A percentile compares a stretch with the other conserved stretches of the same genome.
These are phyloP conservation scores for Drosophila mimica DNA, from an alignment of 2,888 invertebrate species.

Conservation along the genomic window DNA sequence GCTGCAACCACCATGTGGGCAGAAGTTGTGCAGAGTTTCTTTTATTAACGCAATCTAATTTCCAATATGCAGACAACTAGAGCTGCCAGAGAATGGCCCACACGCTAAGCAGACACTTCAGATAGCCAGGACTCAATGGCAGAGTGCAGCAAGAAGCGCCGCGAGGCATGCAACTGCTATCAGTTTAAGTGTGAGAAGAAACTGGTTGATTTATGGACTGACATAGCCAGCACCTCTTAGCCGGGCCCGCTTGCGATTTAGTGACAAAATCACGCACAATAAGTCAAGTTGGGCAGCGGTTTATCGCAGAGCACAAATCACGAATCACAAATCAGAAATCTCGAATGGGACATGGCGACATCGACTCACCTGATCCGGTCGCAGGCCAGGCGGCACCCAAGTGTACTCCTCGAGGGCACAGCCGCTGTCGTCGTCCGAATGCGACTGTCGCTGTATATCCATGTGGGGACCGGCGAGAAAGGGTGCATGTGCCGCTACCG, in stretches of 20 bases:
- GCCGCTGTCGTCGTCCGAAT: slow-evolving; percentile 99
- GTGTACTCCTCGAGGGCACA: slow-evolving; percentile 99
- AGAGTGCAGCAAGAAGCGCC: slow-evolving; percentile 6
- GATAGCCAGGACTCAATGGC: slow-evolving; percentile 1
- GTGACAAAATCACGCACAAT: slow-evolving; percentile 69
- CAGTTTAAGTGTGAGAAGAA: slow-evolving; percentile 8
- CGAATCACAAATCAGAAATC: slow-evolving; percentile 21
- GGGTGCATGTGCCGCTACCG: slow-evolving; percentile 80
- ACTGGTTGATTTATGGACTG: slow-evolving; percentile 72
- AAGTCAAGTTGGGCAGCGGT: slow-evolving; percentile 65
- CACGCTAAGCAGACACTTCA: slow-evolving; percentile 13
- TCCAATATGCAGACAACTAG: slow-evolving; percentile 31
- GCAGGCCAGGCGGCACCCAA: slow-evolving; percentile 98
- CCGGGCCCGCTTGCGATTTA: not conserved
- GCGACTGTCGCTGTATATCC: slow-evolving; percentile 94
- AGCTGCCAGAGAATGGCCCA: slow-evolving; percentile 40
- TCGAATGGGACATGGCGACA: slow-evolving; percentile 6
- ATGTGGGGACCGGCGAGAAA: slow-evolving; percentile 84
- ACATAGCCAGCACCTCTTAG: slow-evolving; percentile 13
- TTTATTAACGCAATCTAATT: slow-evolving; percentile 77
- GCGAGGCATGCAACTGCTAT: slow-evolving; percentile 21
- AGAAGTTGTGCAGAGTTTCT: slow-evolving; percentile 21
- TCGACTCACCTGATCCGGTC: slow-evolving; percentile 95
- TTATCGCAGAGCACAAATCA: slow-evolving; percentile 66
- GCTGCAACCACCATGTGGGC: slow-evolving; percentile 33